Evolutionary conservation across 1,140 invertebrate genomes (phyloP), one percentile per base, ranked within the genome.

Genomic region (Nautilus pompilius): DNA sequence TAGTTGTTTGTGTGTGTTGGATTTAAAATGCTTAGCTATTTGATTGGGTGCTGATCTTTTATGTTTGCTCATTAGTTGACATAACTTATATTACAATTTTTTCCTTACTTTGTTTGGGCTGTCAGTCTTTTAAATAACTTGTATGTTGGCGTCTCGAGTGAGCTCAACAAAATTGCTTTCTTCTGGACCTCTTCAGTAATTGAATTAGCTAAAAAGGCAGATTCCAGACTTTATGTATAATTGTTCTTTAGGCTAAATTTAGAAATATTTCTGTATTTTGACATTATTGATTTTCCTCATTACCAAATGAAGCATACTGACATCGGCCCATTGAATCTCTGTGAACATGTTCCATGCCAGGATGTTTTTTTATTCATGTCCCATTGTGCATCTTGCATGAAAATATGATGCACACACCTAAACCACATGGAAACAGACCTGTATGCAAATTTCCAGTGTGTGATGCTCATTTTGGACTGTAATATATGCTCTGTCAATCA

Each of bases 21-120:
- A 72, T 51, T 64, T 66, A 53, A 46, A 69, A 8, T 66, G 29
- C 22, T 65, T 24, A 6, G 66, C 48, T 71, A 30, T n/a, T 34
- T 5, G 60, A 66, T n/a, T n/a, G 13, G 66, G 68, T 32, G 41
- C 36, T 20, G 68, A 69, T 22, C 62, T 22, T n/a, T 61, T 17
- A 64, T 70, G 62, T n/a, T 66, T 34, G 15, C 64, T 51, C 0
- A 71, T 30, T 20, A 68, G 30, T n/a, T n/a, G n/a, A n/a, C n/a
- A n/a, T n/a, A 5, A 60, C 33, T 24, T 59, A 41, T 34, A 30
- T 36, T 62, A 60, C 5, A 45, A 51, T 8, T 29, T 54, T 10
- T 66, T 62, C 26, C 62, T 65, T 2, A 15, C 22, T 24, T 65
- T 59, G 5, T 54, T 51, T 22, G n/a, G n/a, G n/a, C n/a, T n/a